These are phyloP conservation scores for Rallus crepitans DNA, from an alignment of 2,797 vertebrate species.

Conservation along the genomic window DNA sequence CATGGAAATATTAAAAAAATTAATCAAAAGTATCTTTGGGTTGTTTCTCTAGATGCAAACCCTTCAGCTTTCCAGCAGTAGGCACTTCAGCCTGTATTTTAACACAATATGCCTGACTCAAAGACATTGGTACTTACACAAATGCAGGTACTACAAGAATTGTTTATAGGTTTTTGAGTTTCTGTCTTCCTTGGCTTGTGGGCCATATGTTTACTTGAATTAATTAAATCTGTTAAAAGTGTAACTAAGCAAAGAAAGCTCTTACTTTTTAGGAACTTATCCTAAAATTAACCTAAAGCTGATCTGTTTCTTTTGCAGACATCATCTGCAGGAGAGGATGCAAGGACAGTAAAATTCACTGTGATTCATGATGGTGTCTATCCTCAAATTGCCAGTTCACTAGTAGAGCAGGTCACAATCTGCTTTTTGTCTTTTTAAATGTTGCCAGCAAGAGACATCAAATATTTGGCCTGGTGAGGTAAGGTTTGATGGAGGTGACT, in stretches of 20 bases:
- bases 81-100: neutral
- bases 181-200: neutral
- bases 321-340: neutral
- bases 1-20: neutral
- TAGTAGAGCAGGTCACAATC: neutral
- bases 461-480: neutral
- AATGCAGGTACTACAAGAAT: neutral
- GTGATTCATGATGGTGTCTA: neutral
- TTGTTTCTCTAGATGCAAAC: neutral
- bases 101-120: neutral
- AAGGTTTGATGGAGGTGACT: neutral
- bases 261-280: neutral
- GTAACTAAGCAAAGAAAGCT: neutral
- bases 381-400: neutral
- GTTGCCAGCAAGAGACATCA: slow-evolving; percentile 18
- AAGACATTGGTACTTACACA: neutral
- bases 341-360: neutral
- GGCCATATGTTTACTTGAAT: neutral
- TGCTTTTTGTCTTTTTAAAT: slow-evolving; percentile 7
- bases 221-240: neutral
- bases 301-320: neutral
- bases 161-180: neutral
- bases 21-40: neutral
- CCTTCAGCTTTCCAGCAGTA: neutral
- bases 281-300: neutral